Base-by-base conservation (phyloP, 92 coral and sea anemone genomes). In the Porites cylindrica region DNA sequence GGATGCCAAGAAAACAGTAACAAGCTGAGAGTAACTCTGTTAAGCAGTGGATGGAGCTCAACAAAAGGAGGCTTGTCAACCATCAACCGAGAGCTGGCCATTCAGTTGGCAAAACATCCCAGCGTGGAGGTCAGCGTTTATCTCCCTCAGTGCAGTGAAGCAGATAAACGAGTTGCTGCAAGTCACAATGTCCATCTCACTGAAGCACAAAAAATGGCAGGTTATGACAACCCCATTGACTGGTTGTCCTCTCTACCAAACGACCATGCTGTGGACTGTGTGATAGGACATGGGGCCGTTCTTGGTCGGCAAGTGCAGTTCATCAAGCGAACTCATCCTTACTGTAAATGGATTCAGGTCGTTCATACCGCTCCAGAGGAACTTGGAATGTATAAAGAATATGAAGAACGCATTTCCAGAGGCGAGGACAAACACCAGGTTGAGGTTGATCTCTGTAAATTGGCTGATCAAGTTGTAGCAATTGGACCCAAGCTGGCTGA, bases 391-490 rank as follows among this genome's bases (percentile, higher is more conserved):
- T 78, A 12, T 71, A 78, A 78, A 62, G 20, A 62, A 11, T 74
- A 74, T 21, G 47, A 17, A 19, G 82, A 78, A 2, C 53, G 17
- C 8, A 78, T 78, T 78, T 61, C 11, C 26, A 65, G 17, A 78
- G 71, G 82, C 0, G 82, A 61, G 59, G 12, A 78, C 7, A 78
- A 78, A 2, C 82, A 78, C 52, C 13, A 38, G 3, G 58, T 60
- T 10, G 82, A 78, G 26, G 69, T 78, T 17, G 8, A 18, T 61
- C 71, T 78, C 14, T 78, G 82, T 65, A 56, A 78, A 60, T 2
- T 65, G 3, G 82, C 82, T 61, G 82, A 78, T 65, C 70, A 60
- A 29, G 82, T 78, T 29, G 82, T 78, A 10, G 82, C 82, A n/a
- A 26, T 78, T 32, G 82, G 82, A 0, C 82, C 82, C 21, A 77